Base-by-base conservation (phyloP, 2,888 invertebrate genomes). In the Dryococelus australis region DNA sequence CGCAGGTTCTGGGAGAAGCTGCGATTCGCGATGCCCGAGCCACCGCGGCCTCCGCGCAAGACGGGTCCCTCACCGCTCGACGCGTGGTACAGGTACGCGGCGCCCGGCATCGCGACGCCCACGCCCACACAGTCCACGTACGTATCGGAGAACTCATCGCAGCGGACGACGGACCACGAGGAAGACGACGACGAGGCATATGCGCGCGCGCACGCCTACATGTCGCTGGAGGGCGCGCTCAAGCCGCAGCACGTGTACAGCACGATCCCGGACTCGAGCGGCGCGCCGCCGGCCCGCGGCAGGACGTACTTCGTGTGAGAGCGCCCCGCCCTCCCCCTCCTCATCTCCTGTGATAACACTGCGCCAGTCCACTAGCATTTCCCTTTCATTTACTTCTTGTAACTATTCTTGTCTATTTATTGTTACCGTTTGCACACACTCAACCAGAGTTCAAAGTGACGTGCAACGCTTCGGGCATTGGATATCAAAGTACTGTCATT, bases 1-100 rank as follows among this genome's bases (percentile, higher is more conserved):
- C 95, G 95, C 86, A 94, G 96, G 89, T 98, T 98, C 93, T 98
- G 97, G 97, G 96, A 97, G 90, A 96, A 96, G 92, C 94, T 98
- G 89, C 94, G 96, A 84, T 94, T 93, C 91, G 95, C 96, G 88
- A 94, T 97, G 93, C 96, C 97, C 88, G 98, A 98, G 92, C 95
- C 96, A 8, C 94, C 94, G 88, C 94, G 87, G 35, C 43, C 85
- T 20, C 90, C 90, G 43, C 88, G 89, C 80, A 65, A 65, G 65
- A 95, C 96, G 81, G 96, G 96, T 86, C 96, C 96, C 86, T 95
- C 96, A 89, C 95, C 95, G 87, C 94, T 95, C 85, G 91, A 91
- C 65, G 88, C 94, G 90, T 96, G 96, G 96, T 95, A 95, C 92
- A 95, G 95, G 90, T 89, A 89, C 86, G 86, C 88, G 43, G 88